These are phyloP conservation scores for Monoplex corrugatus DNA, from an alignment of 2,888 invertebrate species.

Conservation along the genomic window DNA sequence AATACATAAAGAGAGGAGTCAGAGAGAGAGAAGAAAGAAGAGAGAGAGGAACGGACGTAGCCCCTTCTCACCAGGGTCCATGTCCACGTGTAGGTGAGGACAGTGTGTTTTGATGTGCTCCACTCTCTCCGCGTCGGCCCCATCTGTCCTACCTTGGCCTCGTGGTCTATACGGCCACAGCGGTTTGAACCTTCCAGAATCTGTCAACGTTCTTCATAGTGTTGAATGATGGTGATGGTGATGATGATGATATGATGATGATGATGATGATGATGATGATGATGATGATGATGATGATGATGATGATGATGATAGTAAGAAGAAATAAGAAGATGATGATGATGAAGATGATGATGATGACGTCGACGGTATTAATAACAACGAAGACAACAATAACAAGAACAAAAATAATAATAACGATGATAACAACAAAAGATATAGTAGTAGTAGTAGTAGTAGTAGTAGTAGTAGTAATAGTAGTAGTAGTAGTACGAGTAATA, in stretches of 20 bases:
- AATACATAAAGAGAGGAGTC: no score
- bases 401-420: no score
- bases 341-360: slow-evolving; percentile 24
- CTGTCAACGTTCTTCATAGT: background rate
- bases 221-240: background rate
- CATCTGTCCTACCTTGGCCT: slow-evolving; percentile 66
- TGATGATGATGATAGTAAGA: background rate
- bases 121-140: slow-evolving; percentile 68
- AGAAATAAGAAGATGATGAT: background rate
- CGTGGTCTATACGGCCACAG: slow-evolving; percentile 74
- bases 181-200: slow-evolving; percentile 65
- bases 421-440: no score
- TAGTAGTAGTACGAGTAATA: no score
- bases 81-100: slow-evolving; percentile 65
- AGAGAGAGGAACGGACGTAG: background rate
- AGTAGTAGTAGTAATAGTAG: no score
- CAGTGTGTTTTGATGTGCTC: slow-evolving; percentile 61
- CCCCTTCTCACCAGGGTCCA: slow-evolving; percentile 66
- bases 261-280: background rate
- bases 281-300: background rate
- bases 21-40: background rate
- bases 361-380: background rate
- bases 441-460: no score
- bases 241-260: background rate
- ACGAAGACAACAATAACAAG: no score